These are phyloP conservation scores for Uloborus plumipes DNA, from an alignment of 2,888 invertebrate genomes.

Conservation along the genomic window DNA sequence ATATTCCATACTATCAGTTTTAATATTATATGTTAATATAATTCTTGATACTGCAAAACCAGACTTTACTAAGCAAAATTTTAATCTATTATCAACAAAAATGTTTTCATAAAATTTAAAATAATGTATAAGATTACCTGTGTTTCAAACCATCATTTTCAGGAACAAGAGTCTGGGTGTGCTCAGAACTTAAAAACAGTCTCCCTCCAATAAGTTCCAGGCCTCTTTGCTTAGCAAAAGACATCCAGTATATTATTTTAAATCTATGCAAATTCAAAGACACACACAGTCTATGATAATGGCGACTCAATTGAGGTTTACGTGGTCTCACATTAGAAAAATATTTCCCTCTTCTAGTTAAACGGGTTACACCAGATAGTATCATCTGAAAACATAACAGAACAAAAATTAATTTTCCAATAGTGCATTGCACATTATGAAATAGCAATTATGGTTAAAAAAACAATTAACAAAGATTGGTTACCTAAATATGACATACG, in stretches of 20 bases:
- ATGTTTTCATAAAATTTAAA: not conserved
- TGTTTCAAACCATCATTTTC: constrained; percentile 78
- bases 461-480: too few relatives aligned
- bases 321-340: constrained; percentile 87
- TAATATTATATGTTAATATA: too few relatives aligned
- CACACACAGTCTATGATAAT: constrained; percentile 74
- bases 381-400: constrained; percentile 71
- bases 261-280: constrained; percentile 67
- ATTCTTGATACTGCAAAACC: too few relatives aligned
- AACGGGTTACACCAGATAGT: constrained; percentile 89
- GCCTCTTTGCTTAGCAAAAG: constrained; percentile 93
- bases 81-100: not conserved
- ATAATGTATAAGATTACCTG: constrained; percentile 40
- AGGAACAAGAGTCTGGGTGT: constrained; percentile 78
- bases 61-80: too few relatives aligned
- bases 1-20: too few relatives aligned
- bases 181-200: constrained; percentile 70
- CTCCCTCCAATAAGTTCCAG: constrained; percentile 82
- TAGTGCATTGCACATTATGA: not conserved
- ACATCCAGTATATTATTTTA: constrained; percentile 94
- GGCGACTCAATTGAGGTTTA: constrained; percentile 92
- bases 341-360: constrained; percentile 89
- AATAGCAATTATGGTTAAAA: not conserved
- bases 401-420: constrained; percentile 24
- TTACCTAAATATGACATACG: too few relatives aligned